These are phyloP conservation scores for Semicossyphus pulcher DNA, from an alignment of 2,113 vertebrate species.

Conservation along the genomic window DNA sequence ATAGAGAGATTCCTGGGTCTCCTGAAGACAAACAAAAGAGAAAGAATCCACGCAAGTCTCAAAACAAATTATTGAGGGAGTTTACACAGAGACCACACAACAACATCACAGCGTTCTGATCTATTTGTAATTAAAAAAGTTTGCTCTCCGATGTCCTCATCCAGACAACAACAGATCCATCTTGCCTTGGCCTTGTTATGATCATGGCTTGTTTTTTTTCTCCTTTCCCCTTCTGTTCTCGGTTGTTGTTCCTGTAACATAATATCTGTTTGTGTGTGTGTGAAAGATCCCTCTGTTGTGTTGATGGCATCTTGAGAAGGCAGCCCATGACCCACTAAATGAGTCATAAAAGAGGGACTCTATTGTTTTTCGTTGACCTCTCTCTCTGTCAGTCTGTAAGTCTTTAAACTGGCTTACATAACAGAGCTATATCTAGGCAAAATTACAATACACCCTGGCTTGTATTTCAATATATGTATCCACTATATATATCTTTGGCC, in stretches of 20 bases:
- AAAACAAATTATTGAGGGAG: conserved; percentile 78
- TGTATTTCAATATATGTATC: conserved; percentile 30
- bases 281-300: conserved; percentile 56
- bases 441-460: conserved; percentile 29
- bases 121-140: conserved; percentile 82
- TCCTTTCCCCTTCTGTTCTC: conserved; percentile 56
- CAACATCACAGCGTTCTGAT: conserved; percentile 78
- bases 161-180: conserved; percentile 77
- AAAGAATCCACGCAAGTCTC: conserved; percentile 74
- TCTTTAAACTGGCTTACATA: conserved; percentile 41
- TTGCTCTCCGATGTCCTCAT: conserved; percentile 70
- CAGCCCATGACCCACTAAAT: conserved; percentile 53
- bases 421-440: conserved; percentile 7
- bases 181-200: conserved; percentile 68
- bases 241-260: conserved; percentile 74
- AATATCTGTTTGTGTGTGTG: conserved; percentile 69
- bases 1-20: conserved; percentile 69
- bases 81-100: conserved; percentile 86
- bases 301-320: conserved; percentile 64
- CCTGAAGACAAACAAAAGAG: conserved; percentile 79
- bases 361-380: conserved; percentile 55
- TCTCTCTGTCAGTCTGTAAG: conserved; percentile 3
- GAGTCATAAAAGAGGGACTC: conserved; percentile 48
- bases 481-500: conserved; percentile 25
- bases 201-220: conserved; percentile 45